Base-by-base conservation (phyloP, 2,888 invertebrate genomes). In the Sinhomidia bicolor region DNA sequence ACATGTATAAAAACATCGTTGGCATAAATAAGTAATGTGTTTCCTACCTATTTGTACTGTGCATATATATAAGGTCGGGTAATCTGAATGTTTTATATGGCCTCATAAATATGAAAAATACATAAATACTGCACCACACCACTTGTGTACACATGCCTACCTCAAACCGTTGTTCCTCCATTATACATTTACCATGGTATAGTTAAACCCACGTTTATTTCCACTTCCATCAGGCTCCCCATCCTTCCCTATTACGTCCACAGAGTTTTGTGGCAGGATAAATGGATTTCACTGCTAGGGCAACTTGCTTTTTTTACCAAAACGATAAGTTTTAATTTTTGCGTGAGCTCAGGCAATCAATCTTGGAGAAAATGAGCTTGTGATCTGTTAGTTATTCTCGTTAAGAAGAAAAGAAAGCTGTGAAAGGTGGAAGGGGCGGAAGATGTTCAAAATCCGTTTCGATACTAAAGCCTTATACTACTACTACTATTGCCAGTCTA, bases 281-380 rank as follows among this genome's bases (percentile, higher is more conserved):
- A 88, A 88, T 88, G 79, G 83, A 83, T 88, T 87, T 89, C 86
- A 51, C 47, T 83, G 68, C 60, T 60, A 60, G 26, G 74, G 51
- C 80, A 88, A 89, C 81, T 81, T 85, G n/a, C 36, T 44, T 84
- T 78, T 79, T 85, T 85, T 62, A 79, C 89, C 71, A 68, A 82
- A 68, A 85, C 82, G 89, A 89, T 89, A 91, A 91, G 91, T 91
- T 92, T 92, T 91, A 91, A 92, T 91, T 91, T 91, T 92, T 91
- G 91, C 92, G 92, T 92, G 92, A 91, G 91, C 85, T 82, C 57
- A 80, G 83, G 90, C 91, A 91, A 92, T 92, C 91, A 91, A 92
- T 92, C 92, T 89, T 88, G 85, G 81, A 84, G 90, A 89, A 90
- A 91, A 91, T 91, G 90, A 91, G 91, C 90, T 91, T 91, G 91